Base-by-base conservation (phyloP, 2,888 invertebrate genomes). In the Morinoia aosen region DNA sequence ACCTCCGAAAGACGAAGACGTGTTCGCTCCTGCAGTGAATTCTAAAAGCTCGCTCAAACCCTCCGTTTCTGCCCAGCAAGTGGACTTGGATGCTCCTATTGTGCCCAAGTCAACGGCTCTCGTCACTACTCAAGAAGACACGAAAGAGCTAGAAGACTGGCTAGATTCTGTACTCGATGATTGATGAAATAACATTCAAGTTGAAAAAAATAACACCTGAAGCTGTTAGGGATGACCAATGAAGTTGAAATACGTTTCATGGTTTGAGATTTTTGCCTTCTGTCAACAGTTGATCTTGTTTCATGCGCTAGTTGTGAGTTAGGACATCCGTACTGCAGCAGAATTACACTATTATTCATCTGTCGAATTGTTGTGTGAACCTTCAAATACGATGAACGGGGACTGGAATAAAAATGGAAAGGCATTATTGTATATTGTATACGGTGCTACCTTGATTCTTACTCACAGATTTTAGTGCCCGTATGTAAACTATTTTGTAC, bases 81-180 rank as follows among this genome's bases (percentile, higher is more conserved):
- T 96, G 33, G 95, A 95, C n/a, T 39, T 94, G 64, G 61, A 93
- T 64, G 58, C 90, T 39, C 64, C 96, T 90, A 64, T 95, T 88
- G 64, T 94, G 57, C 39, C 61, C 40, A 58, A n/a, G 61, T 91
- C 95, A 40, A 91, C 58, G 33, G 48, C 91, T 3, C 64, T 93
- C 25, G 58, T 61, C 58, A 91, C 56, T 33, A 91, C 64, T 33
- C 19, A 91, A n/a, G 91, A 64, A 93, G 91, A 95, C 57, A 95
- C 95, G 5, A 96, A 96, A n/a, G 95, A 96, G 33, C 91, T 96
- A 40, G 96, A 96, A 90, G 96, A 96, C 95, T 96, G 96, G 96
- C 94, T 96, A 19, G 96, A 96, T 57, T 96, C 96, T 91, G 96
- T 96, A 39, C 94, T 96, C 33, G 96, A 96, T 95, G 96, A 96